Percentiles rank a stretch among this genome's conserved stretches.
Conservation (phyloP, 2,797 vertebrate species). For the Ispidina lecontei region DNA sequence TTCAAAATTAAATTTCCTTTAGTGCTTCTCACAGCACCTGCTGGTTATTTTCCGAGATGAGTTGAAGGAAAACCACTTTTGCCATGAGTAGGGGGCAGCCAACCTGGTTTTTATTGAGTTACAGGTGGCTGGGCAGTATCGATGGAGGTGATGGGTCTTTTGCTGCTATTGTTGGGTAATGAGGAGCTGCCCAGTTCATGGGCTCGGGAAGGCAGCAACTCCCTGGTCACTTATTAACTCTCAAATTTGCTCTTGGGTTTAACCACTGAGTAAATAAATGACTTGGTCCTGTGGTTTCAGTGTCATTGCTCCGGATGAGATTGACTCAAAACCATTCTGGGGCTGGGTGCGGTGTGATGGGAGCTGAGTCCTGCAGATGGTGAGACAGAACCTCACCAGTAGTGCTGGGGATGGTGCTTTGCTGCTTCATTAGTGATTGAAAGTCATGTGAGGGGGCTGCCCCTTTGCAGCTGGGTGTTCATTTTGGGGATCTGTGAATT, state of each 20-base stretch:
- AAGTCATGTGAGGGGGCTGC: accelerated
- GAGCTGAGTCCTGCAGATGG: accelerated
- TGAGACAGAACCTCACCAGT: accelerated
- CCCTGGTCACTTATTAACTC: constrained; percentile 40
- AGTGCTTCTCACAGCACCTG: not conserved
- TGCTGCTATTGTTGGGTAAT: not conserved
- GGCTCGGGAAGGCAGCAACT: not conserved
- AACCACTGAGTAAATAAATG: not conserved
- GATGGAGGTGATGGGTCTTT: not conserved
- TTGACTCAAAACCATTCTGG: accelerated
- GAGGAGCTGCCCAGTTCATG: constrained; percentile 12
- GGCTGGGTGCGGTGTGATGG: not conserved
- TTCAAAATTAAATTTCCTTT: constrained; percentile 56
- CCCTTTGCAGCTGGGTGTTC: not conserved
- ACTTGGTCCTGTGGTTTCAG: not conserved
- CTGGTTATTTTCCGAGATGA: constrained; percentile 14
- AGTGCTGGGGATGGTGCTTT: not conserved
- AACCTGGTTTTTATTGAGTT: not conserved
- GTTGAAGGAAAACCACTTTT: not conserved
- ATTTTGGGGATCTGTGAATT: not conserved
- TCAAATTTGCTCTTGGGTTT: not conserved
- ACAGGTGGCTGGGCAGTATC: not conserved
- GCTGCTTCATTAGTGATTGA: not conserved
- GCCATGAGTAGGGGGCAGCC: not conserved
- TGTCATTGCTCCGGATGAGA: not conserved